These are phyloP conservation scores for Neodiprion virginianus DNA, from an alignment of 1,140 invertebrate species.

Conservation along the genomic window DNA sequence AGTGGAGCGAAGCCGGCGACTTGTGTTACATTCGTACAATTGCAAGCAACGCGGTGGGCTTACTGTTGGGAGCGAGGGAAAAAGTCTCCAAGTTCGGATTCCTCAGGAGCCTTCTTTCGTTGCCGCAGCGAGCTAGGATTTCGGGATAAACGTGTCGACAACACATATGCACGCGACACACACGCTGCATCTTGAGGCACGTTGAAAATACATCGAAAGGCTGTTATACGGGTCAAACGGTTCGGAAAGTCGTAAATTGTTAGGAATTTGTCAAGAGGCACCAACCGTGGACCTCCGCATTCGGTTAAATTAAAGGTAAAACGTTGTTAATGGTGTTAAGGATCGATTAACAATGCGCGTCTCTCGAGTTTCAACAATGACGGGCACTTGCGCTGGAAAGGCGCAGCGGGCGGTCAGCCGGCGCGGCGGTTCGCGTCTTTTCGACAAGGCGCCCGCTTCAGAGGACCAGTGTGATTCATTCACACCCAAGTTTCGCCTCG, in stretches of 20 bases:
- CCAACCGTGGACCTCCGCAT: slow-evolving; percentile 36
- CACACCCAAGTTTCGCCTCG: not conserved
- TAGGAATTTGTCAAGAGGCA: slow-evolving; percentile 57
- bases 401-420: slow-evolving; percentile 41
- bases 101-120: not conserved
- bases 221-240: slow-evolving; percentile 30
- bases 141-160: slow-evolving; percentile 2
- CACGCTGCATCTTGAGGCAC: slow-evolving; percentile 13
- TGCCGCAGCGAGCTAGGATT: not conserved
- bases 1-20: too few species aligned
- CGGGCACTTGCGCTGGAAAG: slow-evolving; percentile 54
- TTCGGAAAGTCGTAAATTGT: slow-evolving; percentile 40
- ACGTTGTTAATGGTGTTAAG: slow-evolving; percentile 59
- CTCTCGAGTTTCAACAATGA: slow-evolving; percentile 49
- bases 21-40: too few species aligned
- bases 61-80: not conserved
- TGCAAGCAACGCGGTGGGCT: not conserved
- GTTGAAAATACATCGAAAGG: slow-evolving; percentile 22
- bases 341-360: slow-evolving; percentile 40
- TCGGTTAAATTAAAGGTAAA: slow-evolving; percentile 58
- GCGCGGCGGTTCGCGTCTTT: not conserved
- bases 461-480: slow-evolving; percentile 22
- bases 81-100: not conserved
- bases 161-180: slow-evolving; percentile 8
- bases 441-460: slow-evolving; percentile 10